A percentile compares a stretch with the other conserved stretches of the same genome.
phyloP scores from a whole-genome alignment of 2,797 vertebrate genomes.

The Pipistrellus nathusii region DNA sequence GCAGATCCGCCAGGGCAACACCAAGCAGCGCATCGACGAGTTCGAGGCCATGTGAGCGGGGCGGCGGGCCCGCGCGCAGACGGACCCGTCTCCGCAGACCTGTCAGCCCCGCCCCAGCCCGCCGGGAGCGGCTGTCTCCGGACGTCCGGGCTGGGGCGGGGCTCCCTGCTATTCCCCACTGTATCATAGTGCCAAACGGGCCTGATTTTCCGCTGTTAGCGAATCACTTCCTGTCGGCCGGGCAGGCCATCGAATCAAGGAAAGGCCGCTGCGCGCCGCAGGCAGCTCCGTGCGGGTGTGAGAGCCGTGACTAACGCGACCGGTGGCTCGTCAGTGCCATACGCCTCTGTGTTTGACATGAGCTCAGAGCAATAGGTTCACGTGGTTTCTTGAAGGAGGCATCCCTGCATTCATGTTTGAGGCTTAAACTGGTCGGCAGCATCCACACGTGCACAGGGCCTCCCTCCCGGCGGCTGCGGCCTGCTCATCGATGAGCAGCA shows the following conservation, averaged over 20 bases:
- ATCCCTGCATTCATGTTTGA: slow-evolving; percentile 20
- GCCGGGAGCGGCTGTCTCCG: not conserved
- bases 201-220: slow-evolving; percentile 66
- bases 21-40: slow-evolving; percentile 98
- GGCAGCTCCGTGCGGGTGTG: not conserved
- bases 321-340: slow-evolving; percentile 86
- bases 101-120: no score
- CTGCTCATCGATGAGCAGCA: not conserved
- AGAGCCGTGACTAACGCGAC: slow-evolving; percentile 62
- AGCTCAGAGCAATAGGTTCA: slow-evolving; percentile 34
- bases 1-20: slow-evolving; percentile 98
- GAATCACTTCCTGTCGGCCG: slow-evolving; percentile 68
- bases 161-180: slow-evolving; percentile 63
- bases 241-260: slow-evolving; percentile 68
- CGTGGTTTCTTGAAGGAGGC: slow-evolving; percentile 70
- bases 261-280: not conserved
- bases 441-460: not conserved
- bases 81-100: not conserved
- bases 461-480: slow-evolving; percentile 22
- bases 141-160: not conserved
- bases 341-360: slow-evolving; percentile 53
- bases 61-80: not conserved
- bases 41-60: slow-evolving; percentile 94
- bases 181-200: slow-evolving; percentile 89
- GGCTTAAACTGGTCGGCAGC: not conserved